A percentile compares a stretch with the other conserved stretches of the same genome.
phyloP scores from a whole-genome alignment of 2,797 vertebrate species.

The Cynodonichthys magdalenae region DNA sequence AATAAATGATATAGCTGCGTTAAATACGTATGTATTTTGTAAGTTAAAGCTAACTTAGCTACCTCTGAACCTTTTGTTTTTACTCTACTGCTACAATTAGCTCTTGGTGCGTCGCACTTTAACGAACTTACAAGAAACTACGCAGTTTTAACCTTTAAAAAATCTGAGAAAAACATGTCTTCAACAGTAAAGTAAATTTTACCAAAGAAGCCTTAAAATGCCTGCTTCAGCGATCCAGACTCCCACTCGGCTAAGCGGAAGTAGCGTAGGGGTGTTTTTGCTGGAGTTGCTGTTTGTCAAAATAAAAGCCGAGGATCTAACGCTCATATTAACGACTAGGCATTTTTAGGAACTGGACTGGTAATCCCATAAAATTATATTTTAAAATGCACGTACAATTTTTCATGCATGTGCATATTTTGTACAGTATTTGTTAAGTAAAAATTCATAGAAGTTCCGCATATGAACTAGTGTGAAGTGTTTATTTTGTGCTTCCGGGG shows the following conservation, averaged over 20 bases:
- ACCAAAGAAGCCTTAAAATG: background rate
- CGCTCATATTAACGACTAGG: too few relatives aligned
- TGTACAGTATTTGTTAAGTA: too few relatives aligned
- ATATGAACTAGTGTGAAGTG: conserved; percentile 54
- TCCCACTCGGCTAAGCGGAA: conserved; percentile 28
- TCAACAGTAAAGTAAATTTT: background rate
- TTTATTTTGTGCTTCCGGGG: conserved; percentile 35
- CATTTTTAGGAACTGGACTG: too few relatives aligned
- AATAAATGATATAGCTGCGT: background rate
- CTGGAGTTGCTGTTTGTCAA: conserved; percentile 19
- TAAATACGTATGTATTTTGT: background rate
- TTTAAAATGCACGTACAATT: too few relatives aligned
- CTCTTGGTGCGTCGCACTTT: background rate
- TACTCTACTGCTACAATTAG: conserved; percentile 42
- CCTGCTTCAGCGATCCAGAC: conserved; percentile 1
- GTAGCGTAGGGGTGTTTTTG: background rate
- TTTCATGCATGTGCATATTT: too few relatives aligned
- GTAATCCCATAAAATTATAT: too few relatives aligned
- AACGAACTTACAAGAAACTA: background rate
- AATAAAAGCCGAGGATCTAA: conserved; percentile 34
- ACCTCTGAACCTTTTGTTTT: conserved; percentile 51
- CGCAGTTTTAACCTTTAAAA: fast-evolving
- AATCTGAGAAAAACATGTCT: background rate
- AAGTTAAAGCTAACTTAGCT: conserved; percentile 19
- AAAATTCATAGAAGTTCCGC: too few relatives aligned